Percentiles rank a stretch among this genome's conserved stretches.
phyloP scores from a whole-genome alignment of 2,113 vertebrate species.

The Propithecus coquereli region DNA sequence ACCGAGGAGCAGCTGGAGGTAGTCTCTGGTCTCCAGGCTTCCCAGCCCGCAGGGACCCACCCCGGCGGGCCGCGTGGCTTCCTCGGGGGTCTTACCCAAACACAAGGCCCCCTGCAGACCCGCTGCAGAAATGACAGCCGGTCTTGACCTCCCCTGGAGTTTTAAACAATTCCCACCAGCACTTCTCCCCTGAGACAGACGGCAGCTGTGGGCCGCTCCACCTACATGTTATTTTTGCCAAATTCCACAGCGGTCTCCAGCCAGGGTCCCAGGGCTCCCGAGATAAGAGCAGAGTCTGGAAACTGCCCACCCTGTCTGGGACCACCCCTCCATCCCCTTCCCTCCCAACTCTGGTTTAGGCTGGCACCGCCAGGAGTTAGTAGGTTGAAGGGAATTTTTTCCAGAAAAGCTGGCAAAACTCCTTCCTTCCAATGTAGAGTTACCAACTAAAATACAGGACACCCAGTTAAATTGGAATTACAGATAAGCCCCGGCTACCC shows the following conservation, averaged over 20 bases:
- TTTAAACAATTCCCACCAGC: not conserved
- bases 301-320: not conserved
- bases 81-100: not conserved
- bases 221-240: not conserved
- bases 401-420: not conserved
- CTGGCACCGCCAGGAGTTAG: no score
- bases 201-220: not conserved
- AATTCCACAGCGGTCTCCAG: not conserved
- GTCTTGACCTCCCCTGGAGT: not conserved
- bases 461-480: not conserved
- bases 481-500: not conserved
- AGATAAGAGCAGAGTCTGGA: not conserved
- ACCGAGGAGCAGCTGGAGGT: constrained; percentile 97
- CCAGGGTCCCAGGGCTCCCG: not conserved
- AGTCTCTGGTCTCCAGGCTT: not conserved
- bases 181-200: not conserved
- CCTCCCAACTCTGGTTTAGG: accelerated
- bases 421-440: not conserved
- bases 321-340: accelerated
- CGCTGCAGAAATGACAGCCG: accelerated
- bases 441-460: not conserved
- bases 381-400: not conserved
- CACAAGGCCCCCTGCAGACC: not conserved
- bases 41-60: accelerated
- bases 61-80: not conserved